phyloP scores from a whole-genome alignment of 2,888 invertebrate species.

The Emmelina monodactyla region DNA sequence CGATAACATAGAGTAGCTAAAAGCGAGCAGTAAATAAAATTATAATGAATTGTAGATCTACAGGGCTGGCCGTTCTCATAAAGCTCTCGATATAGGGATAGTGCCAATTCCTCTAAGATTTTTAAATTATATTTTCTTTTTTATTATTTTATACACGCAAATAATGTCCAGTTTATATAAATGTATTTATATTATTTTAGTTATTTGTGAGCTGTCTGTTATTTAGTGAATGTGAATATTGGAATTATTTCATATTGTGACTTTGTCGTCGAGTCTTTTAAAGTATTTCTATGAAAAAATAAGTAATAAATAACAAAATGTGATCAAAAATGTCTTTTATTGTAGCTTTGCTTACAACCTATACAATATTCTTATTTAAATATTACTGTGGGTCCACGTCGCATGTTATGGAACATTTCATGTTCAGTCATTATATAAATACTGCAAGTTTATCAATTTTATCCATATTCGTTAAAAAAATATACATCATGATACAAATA shows the following conservation, averaged over 20 bases:
- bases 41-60: background rate
- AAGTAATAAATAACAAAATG: constrained; percentile 48
- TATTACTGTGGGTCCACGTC: too few relatives aligned
- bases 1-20: too few relatives aligned
- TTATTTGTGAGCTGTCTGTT: constrained; percentile 51
- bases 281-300: constrained; percentile 62
- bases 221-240: constrained; percentile 52
- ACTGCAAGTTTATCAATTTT: too few relatives aligned
- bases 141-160: background rate
- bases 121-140: background rate
- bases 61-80: background rate
- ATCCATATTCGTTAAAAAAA: too few relatives aligned
- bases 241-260: constrained; percentile 59
- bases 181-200: constrained; percentile 58
- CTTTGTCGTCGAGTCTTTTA: constrained; percentile 60
- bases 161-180: constrained; percentile 29
- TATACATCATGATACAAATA: too few relatives aligned
- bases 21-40: background rate
- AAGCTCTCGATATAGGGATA: background rate
- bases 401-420: too few relatives aligned
- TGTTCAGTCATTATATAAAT: too few relatives aligned
- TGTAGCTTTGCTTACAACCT: background rate
- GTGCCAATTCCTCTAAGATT: background rate
- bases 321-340: constrained; percentile 37
- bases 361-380: background rate